Conservation (phyloP, 1,140 invertebrate species). For the Macrobrachium nipponense region DNA sequence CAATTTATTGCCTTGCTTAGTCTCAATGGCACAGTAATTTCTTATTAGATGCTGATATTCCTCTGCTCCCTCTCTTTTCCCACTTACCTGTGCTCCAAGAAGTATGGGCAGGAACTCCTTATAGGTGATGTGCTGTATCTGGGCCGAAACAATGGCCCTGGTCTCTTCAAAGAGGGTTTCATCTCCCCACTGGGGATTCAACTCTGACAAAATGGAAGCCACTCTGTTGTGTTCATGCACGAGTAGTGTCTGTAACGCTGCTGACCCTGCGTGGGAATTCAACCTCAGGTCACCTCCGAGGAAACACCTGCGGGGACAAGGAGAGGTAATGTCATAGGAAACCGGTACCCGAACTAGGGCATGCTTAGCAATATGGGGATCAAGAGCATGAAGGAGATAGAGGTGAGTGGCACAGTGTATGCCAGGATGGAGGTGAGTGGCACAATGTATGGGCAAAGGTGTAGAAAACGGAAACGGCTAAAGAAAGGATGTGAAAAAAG, state of each 20-base stretch:
- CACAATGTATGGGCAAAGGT: no score
- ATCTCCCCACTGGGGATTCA: conserved; percentile 69
- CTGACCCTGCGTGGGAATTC: conserved; percentile 79
- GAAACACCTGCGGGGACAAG: conserved; percentile 78
- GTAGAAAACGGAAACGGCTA: neutral
- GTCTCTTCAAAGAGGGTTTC: conserved; percentile 71
- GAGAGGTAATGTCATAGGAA: no score
- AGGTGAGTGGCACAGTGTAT: neutral
- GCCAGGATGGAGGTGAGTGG: no score
- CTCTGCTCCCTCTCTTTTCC: no score
- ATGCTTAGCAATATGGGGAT: no score
- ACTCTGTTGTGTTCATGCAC: conserved; percentile 74
- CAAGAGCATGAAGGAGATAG: no score
- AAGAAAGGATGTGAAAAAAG: neutral
- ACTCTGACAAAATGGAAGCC: conserved; percentile 67
- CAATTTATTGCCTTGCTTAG: no score
- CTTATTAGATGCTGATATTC: no score
- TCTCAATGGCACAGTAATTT: no score
- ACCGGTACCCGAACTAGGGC: no score
- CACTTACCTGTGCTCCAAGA: conserved; percentile 74
- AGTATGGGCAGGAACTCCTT: conserved; percentile 91
- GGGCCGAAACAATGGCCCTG: conserved; percentile 83
- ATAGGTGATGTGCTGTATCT: conserved; percentile 97
- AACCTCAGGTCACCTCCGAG: conserved; percentile 91
- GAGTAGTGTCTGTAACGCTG: conserved; percentile 71